Base-by-base conservation (phyloP, 2,797 vertebrate species). In the Sebastolobus alascanus region DNA sequence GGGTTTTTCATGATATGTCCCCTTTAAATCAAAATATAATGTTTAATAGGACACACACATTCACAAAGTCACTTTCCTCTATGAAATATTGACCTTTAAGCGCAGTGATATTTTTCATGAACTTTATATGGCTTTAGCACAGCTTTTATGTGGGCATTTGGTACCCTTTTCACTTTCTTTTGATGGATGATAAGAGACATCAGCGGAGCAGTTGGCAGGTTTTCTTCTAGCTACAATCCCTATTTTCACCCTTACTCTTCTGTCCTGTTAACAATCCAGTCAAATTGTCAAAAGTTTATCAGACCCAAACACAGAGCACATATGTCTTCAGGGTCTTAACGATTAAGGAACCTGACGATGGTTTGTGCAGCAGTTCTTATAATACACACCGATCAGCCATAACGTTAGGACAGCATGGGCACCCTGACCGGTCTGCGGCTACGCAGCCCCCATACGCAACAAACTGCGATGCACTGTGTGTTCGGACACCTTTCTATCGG, bases 151-250 rank as follows among this genome's bases (percentile, higher is more conserved):
- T 64, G 2, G 22, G 9, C 8, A 25, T 58, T 69, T 1, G 3
- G 4, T 75, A n/a, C 60, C 22, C 56, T 77, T 87, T 80, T 64
- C 29, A 54, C 50, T 66, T 80, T 40, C 38, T 70, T 83, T 69
- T 82, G 8, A 79, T 64, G 59, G 52, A 65, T 66, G 74, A 73
- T 75, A 22, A 59, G 56, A 69, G 35, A 63, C 68, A 29, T 56
- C 40, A 25, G 52, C 0, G 0, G 29, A 64, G 52, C 58, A 67
- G 12, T 73, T 64, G 46, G 60, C 27, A 20, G 25, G 14, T 56
- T 84, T 65, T 66, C 18, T 73, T 75, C 9, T 1, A 9, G 8
- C 40, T 75, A 5, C 11, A 76, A 13, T 38, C 31, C 29, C 40
- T 27, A 6, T 83, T 81, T 80, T 73, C 27, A 67, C 14, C 29